Evolutionary conservation across 2,113 vertebrate species (phyloP).

Genomic region (Rallus limicola): DNA sequence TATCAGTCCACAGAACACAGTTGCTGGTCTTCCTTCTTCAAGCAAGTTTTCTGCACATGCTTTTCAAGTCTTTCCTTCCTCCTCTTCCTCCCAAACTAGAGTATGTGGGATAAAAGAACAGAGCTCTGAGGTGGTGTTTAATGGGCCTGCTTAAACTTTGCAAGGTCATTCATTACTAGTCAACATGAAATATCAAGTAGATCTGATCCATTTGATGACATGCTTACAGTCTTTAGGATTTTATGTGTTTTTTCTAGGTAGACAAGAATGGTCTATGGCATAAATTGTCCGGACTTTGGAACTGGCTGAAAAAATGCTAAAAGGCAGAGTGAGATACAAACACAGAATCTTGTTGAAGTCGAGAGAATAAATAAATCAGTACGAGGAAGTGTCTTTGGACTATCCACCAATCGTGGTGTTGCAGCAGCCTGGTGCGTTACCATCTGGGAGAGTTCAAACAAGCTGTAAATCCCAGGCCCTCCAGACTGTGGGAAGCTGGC

Average conservation of each 20-base stretch:
- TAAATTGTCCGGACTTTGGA: background rate
- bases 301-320: background rate
- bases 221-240: background rate
- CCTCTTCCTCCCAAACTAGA: background rate
- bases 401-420: slow-evolving; percentile 11
- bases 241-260: background rate
- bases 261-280: background rate
- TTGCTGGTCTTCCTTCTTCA: background rate
- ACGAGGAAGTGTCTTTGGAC: slow-evolving; percentile 58
- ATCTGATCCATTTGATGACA: background rate
- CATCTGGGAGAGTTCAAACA: slow-evolving; percentile 67
- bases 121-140: background rate
- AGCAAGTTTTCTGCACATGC: background rate
- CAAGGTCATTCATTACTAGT: background rate
- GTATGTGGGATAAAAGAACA: background rate
- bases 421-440: slow-evolving; percentile 29
- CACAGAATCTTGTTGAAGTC: background rate
- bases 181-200: background rate
- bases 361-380: slow-evolving; percentile 67
- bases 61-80: background rate
- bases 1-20: background rate
- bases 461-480: slow-evolving; percentile 51
- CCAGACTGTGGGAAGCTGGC: slow-evolving; percentile 47
- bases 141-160: background rate
- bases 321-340: background rate